Percentiles rank a stretch among this genome's conserved stretches.
Evolutionary conservation across 2,797 vertebrate genomes (phyloP).

Genomic region (Galagoides demidoff): DNA sequence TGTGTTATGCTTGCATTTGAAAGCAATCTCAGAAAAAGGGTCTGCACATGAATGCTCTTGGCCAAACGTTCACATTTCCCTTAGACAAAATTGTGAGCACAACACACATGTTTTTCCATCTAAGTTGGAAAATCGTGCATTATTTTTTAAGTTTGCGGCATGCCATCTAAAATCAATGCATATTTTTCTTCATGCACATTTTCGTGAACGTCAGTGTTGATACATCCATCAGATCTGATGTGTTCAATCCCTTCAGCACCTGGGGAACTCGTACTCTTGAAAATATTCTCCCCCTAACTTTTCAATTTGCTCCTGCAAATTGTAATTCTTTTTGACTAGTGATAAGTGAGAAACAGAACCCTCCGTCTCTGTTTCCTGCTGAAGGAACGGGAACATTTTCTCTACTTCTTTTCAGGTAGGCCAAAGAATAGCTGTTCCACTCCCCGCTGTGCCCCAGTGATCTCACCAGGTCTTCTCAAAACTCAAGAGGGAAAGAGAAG

Average conservation of each 20-base stretch:
- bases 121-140: slow-evolving; percentile 70
- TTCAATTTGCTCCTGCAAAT: slow-evolving; percentile 62
- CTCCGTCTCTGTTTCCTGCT: slow-evolving; percentile 41
- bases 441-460: not conserved
- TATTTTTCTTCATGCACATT: slow-evolving; percentile 70
- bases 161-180: slow-evolving; percentile 69
- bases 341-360: slow-evolving; percentile 72
- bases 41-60: slow-evolving; percentile 70
- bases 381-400: slow-evolving; percentile 2
- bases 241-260: slow-evolving; percentile 72
- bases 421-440: not conserved
- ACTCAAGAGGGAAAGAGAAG: not conserved
- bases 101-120: slow-evolving; percentile 83
- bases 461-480: slow-evolving; percentile 14
- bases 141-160: slow-evolving; percentile 67
- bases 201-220: slow-evolving; percentile 68
- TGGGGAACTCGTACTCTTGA: slow-evolving; percentile 58
- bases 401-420: slow-evolving; percentile 21
- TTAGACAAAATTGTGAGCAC: slow-evolving; percentile 73
- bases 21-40: slow-evolving; percentile 69
- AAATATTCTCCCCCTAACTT: slow-evolving; percentile 63
- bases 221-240: slow-evolving; percentile 47
- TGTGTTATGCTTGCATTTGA: slow-evolving; percentile 71
- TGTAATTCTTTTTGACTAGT: slow-evolving; percentile 70
- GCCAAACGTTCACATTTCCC: slow-evolving; percentile 71